Evolutionary conservation across 2,113 vertebrate species (phyloP).

Genomic region (Andinoacara biseriatus): DNA sequence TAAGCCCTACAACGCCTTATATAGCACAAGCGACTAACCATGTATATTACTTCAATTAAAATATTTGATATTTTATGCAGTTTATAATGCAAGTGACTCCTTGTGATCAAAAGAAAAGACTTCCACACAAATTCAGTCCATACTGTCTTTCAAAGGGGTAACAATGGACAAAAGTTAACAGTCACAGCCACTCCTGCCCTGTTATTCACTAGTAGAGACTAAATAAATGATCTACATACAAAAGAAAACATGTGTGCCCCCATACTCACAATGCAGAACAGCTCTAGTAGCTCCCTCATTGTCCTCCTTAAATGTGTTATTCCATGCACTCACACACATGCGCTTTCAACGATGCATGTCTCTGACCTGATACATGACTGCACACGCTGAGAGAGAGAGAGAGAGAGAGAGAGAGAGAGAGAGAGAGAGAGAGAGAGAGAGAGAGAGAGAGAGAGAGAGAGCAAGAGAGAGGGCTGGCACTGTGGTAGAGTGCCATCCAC

Average conservation of each 20-base stretch:
- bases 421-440: constrained; percentile 28
- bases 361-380: constrained; percentile 72
- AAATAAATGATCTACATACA: constrained; percentile 40
- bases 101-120: constrained; percentile 7
- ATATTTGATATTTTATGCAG: neutral
- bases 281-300: constrained; percentile 79
- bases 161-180: constrained; percentile 45
- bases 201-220: constrained; percentile 26
- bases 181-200: constrained; percentile 38
- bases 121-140: neutral
- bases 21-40: neutral
- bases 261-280: constrained; percentile 78
- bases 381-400: constrained; percentile 34
- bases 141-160: constrained; percentile 12
- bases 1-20: neutral
- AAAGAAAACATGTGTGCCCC: constrained; percentile 32
- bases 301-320: constrained; percentile 74
- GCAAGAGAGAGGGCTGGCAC: constrained; percentile 54
- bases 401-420: constrained; percentile 27
- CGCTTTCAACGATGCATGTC: constrained; percentile 64
- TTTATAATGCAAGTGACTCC: neutral
- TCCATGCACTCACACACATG: constrained; percentile 65
- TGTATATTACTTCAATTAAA: neutral
- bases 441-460: constrained; percentile 16
- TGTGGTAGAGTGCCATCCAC: constrained; percentile 60